Percentiles rank a stretch among this genome's conserved stretches.
Evolutionary conservation across 2,113 vertebrate genomes (phyloP).

Genomic region (Motacilla alba): DNA sequence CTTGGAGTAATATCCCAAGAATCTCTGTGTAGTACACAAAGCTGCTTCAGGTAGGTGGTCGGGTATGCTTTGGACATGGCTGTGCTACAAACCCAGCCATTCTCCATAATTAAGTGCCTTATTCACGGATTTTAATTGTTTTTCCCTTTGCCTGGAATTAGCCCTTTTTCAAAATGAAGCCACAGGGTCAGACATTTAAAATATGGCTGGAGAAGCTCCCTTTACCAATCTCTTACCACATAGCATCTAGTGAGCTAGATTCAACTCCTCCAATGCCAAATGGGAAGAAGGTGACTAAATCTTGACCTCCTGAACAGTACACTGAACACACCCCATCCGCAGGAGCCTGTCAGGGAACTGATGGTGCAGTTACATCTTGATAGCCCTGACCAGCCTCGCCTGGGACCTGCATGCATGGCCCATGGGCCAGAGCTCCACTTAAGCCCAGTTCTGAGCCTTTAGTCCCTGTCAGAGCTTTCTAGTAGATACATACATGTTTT

Average conservation of each 20-base stretch:
- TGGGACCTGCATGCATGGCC: neutral
- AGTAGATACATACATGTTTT: fast-evolving
- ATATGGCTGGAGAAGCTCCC: neutral
- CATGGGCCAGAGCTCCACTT: neutral
- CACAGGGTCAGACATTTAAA: neutral
- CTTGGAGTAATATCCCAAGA: neutral
- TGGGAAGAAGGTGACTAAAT: neutral
- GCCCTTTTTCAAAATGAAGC: neutral
- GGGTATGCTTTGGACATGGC: neutral
- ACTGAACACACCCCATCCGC: neutral
- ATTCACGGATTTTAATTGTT: neutral
- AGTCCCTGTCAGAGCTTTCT: neutral
- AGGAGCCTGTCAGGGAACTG: neutral
- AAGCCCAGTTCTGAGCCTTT: neutral
- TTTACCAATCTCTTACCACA: neutral
- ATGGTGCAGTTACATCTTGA: neutral
- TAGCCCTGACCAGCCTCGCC: neutral
- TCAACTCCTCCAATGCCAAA: neutral
- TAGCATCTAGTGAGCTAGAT: neutral
- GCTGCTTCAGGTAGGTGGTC: neutral
- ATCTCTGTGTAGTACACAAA: neutral
- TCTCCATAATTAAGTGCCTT: neutral
- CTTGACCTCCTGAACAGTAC: neutral
- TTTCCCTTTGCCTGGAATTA: neutral
- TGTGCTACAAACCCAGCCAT: neutral